Base-by-base conservation (phyloP, 2,888 invertebrate species). In the Glyphotaelius pellucidus region DNA sequence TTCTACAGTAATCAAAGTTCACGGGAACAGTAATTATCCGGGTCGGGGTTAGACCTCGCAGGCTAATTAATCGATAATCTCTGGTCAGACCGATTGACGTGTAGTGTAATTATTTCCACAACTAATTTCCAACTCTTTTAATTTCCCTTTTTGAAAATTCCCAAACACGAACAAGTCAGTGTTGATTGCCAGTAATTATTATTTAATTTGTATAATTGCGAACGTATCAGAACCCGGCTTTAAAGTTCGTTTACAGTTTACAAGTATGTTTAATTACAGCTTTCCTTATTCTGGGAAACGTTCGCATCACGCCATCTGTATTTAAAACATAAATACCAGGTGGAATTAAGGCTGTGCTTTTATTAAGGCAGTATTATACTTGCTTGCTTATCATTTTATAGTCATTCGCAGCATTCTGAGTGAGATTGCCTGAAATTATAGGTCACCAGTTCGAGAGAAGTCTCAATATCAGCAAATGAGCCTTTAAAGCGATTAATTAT, bases 101-200 rank as follows among this genome's bases (percentile, higher is more conserved):
- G 88, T 80, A 31, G 90, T 42, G 81, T 92, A 92, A 92, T 92
- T 92, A 92, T 92, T 85, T 92, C 92, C 90, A 38, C 80, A 86
- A 92, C 90, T 92, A 90, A 92, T 90, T 92, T 86, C 47, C 85
- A 92, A 87, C 86, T 90, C 52, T 87, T 87, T 87, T 87, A 87
- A 32, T 67, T 35, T 30, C 35, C 19, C 47, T 30, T 67, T 52
- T 12, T 19, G 89, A 80, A 89, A 80, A 89, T 89, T 80, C 89
- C 32, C 32, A 88, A 88, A 80, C 89, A 89, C 89, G 89, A 89
- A 80, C 35, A 25, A 88, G 52, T 79, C 89, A 89, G 89, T 86
- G 91, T 90, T 92, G 92, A 92, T 92, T 92, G 90, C 83, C 88
- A 32, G 92, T 90, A 92, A 92, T 92, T 92, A 92, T 90, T 90